Evolutionary conservation across 2,797 vertebrate species (phyloP).

Genomic region (Sebastes matsubarae): DNA sequence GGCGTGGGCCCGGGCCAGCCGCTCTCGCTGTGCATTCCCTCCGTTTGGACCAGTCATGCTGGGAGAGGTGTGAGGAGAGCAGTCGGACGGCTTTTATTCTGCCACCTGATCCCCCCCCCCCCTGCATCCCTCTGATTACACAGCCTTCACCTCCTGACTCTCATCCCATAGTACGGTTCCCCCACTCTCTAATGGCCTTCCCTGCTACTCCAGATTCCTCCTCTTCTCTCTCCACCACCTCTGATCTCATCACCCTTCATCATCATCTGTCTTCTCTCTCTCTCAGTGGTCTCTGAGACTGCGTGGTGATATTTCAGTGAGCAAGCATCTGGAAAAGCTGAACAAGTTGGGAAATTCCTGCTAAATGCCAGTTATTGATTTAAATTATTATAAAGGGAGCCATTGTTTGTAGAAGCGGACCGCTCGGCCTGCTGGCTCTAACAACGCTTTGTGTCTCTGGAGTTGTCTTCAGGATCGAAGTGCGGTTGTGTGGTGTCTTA

Average conservation of each 20-base stretch:
- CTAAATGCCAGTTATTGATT: slow-evolving; percentile 75
- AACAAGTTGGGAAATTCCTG: slow-evolving; percentile 47
- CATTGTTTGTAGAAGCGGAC: slow-evolving; percentile 73
- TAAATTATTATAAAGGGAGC: slow-evolving; percentile 75
- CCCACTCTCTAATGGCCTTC: slow-evolving; percentile 28
- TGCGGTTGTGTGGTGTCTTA: slow-evolving; percentile 40
- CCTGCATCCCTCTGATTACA: slow-evolving; percentile 37
- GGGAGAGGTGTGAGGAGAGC: slow-evolving; percentile 69
- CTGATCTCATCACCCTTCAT: slow-evolving; percentile 47
- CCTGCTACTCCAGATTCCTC: slow-evolving; percentile 13
- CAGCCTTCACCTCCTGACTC: slow-evolving; percentile 29
- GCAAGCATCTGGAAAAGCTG: slow-evolving; percentile 76
- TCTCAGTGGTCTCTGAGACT: slow-evolving; percentile 38
- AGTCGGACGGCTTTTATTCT: slow-evolving; percentile 63
- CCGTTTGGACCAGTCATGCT: slow-evolving; percentile 52
- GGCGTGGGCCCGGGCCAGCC: slow-evolving; percentile 61
- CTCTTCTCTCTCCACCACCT: slow-evolving; percentile 20
- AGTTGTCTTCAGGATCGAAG: slow-evolving; percentile 38
- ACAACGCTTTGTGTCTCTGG: slow-evolving; percentile 32
- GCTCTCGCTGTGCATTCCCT: slow-evolving; percentile 61
- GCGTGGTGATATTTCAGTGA: slow-evolving; percentile 62
- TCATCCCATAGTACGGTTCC: slow-evolving; percentile 25
- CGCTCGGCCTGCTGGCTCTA: slow-evolving; percentile 50
- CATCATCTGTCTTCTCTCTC: slow-evolving; percentile 30
- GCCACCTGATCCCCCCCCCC: slow-evolving; percentile 56